Evolutionary conservation across 2,888 invertebrate genomes (phyloP).

Genomic region (Mactromeris polynyma): DNA sequence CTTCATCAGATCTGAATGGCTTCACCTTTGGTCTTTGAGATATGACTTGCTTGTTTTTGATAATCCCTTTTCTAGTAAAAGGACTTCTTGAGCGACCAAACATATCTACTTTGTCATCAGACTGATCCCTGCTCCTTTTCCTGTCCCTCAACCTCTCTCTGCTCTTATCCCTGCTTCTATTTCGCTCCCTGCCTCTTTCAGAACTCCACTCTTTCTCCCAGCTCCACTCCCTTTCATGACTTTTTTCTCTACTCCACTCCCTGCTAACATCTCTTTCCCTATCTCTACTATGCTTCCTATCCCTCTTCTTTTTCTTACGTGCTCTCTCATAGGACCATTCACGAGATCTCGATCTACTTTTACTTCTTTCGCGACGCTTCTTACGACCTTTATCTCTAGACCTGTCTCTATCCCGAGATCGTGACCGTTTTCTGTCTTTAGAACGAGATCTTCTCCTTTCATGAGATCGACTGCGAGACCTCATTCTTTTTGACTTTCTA

Average conservation of each 20-base stretch:
- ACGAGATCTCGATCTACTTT: slow-evolving; percentile 63
- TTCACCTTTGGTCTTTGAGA: slow-evolving; percentile 19
- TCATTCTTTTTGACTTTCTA: slow-evolving; percentile 64
- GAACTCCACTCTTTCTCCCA: slow-evolving; percentile 40
- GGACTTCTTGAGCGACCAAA: slow-evolving; percentile 66
- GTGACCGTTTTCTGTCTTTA: slow-evolving; percentile 70
- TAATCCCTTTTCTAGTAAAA: slow-evolving; percentile 47
- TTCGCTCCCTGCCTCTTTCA: slow-evolving; percentile 40
- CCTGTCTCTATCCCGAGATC: slow-evolving; percentile 65
- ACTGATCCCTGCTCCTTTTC: slow-evolving; percentile 41
- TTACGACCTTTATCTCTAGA: slow-evolving; percentile 65
- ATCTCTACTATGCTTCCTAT: slow-evolving; percentile 41
- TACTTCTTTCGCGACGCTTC: slow-evolving; percentile 71
- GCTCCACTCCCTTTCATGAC: slow-evolving; percentile 34
- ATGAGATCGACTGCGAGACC: slow-evolving; percentile 57
- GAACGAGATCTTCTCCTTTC: slow-evolving; percentile 72
- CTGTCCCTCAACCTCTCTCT: slow-evolving; percentile 45
- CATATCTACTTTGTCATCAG: slow-evolving; percentile 59
- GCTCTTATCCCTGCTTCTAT: slow-evolving; percentile 23
- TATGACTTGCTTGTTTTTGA: slow-evolving; percentile 39
- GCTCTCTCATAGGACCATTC: slow-evolving; percentile 60
- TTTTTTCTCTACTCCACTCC: slow-evolving; percentile 43
- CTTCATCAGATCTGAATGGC: slow-evolving; percentile 33
- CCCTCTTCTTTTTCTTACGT: slow-evolving; percentile 59
- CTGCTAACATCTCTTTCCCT: slow-evolving; percentile 21